phyloP scores from a whole-genome alignment of 64 coral and sea anemone genomes.

The Astreopora myriophthalma region DNA sequence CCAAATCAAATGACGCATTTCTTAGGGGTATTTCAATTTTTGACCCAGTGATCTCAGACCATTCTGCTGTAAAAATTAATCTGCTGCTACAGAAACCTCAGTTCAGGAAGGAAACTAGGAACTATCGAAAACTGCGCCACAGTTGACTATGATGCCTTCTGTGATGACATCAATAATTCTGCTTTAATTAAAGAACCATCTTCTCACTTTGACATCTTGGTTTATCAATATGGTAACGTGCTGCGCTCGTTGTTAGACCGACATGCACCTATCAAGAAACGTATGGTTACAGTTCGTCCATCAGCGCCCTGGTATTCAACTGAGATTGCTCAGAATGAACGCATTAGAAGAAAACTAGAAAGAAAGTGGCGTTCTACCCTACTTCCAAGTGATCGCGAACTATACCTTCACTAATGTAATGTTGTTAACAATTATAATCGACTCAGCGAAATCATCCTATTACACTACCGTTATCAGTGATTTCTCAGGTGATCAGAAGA shows the following conservation, averaged over 20 bases:
- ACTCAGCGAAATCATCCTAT: slow-evolving; percentile 29
- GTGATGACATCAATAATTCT: slow-evolving; percentile 26
- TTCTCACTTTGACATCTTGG: slow-evolving; percentile 17
- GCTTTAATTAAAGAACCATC: not conserved
- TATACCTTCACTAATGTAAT: slow-evolving; percentile 31
- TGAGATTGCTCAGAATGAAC: slow-evolving; percentile 38
- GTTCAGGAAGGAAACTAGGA: slow-evolving; percentile 22
- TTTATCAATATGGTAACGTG: slow-evolving; percentile 4
- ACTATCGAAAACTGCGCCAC: not conserved
- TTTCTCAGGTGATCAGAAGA: slow-evolving; percentile 36
- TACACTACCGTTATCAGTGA: slow-evolving; percentile 56
- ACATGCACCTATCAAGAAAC: slow-evolving; percentile 20
- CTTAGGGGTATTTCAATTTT: not conserved
- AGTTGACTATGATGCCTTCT: not conserved
- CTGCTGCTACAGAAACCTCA: slow-evolving; percentile 23
- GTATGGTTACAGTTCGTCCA: slow-evolving; percentile 36
- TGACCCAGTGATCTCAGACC: not conserved
- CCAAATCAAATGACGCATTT: slow-evolving; percentile 6
- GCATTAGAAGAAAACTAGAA: slow-evolving; percentile 32
- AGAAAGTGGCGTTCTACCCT: slow-evolving; percentile 44
- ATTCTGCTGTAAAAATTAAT: slow-evolving; percentile 23
- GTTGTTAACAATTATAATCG: slow-evolving; percentile 56
- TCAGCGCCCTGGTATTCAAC: slow-evolving; percentile 45
- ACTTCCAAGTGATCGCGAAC: slow-evolving; percentile 20
- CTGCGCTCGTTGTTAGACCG: slow-evolving; percentile 13